Evolutionary conservation across 2,113 vertebrate genomes (phyloP).

Genomic region (Choloepus hoffmanni): DNA sequence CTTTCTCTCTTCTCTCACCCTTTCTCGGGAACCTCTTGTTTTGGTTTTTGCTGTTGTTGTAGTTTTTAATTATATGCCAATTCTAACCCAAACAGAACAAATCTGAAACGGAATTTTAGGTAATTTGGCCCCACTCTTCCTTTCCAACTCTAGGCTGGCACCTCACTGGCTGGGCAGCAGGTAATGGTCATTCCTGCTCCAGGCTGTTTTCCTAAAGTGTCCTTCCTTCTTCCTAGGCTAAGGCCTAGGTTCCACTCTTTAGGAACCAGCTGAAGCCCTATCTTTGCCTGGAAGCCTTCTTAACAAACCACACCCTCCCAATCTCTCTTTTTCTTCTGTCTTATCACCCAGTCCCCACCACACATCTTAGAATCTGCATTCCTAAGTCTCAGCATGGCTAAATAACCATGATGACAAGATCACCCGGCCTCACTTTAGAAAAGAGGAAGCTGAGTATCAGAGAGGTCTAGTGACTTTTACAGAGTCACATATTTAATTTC

Average conservation of each 20-base stretch:
- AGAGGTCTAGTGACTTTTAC: not conserved
- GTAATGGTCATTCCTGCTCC: not conserved
- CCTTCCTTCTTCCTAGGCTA: not conserved
- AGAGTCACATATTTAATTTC: not conserved
- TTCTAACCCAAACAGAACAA: not conserved
- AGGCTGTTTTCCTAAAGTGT: not conserved
- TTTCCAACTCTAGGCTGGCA: not conserved
- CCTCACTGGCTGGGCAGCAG: not conserved
- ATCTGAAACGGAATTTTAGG: not conserved
- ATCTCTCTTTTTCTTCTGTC: not conserved
- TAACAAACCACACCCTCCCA: not conserved
- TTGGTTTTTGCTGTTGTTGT: not conserved
- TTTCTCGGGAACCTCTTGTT: not conserved
- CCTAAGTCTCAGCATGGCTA: not conserved
- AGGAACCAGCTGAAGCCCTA: not conserved
- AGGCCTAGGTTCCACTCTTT: not conserved
- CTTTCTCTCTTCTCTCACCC: not conserved
- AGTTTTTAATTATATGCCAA: not conserved
- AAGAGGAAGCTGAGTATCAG: not conserved
- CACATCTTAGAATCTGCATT: not conserved
- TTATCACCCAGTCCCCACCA: not conserved
- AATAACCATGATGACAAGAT: not conserved
- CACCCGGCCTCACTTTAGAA: not conserved
- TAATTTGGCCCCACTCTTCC: not conserved
- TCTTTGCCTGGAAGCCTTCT: not conserved